phyloP scores from a whole-genome alignment of 2,888 invertebrate species.

The Xanthorhoe spadicearia region DNA sequence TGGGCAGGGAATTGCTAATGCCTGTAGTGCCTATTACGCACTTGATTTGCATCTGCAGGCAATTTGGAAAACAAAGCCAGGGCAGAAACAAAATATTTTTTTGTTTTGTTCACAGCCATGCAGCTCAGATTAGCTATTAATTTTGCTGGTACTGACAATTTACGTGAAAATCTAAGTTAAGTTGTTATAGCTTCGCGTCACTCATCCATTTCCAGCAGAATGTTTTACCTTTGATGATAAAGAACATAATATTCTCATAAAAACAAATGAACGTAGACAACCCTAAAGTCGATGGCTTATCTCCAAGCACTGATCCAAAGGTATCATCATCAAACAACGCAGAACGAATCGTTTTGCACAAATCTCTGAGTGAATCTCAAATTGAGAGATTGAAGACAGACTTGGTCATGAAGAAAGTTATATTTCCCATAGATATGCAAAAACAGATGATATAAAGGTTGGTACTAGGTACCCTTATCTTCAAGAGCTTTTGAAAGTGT shows the following conservation, averaged over 20 bases:
- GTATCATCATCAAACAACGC: constrained; percentile 65
- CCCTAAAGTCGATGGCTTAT: constrained; percentile 58
- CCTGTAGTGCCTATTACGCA: too few relatives aligned
- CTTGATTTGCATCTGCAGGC: too few relatives aligned
- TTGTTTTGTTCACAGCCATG: too few relatives aligned
- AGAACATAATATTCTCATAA: neutral
- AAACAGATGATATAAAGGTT: neutral
- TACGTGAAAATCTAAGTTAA: too few relatives aligned
- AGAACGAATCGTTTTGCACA: constrained; percentile 47
- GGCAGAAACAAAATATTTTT: too few relatives aligned
- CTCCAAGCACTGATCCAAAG: constrained; percentile 57
- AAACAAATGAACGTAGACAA: constrained; percentile 25
- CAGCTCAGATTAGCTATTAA: too few relatives aligned
- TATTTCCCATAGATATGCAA: neutral
- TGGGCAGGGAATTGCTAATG: too few relatives aligned
- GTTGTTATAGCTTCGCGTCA: too few relatives aligned
- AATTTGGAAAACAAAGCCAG: too few relatives aligned
- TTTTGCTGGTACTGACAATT: too few relatives aligned
- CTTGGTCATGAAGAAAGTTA: neutral
- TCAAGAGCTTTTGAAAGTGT: neutral
- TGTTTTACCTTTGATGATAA: too few relatives aligned
- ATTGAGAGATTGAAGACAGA: constrained; percentile 43
- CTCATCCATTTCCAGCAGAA: too few relatives aligned
- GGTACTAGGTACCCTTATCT: neutral
- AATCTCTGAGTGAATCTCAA: constrained; percentile 53